Percentiles rank a stretch among this genome's conserved stretches.
Conservation (phyloP, 2,113 vertebrate genomes). For the Ptilonorhynchus violaceus region DNA sequence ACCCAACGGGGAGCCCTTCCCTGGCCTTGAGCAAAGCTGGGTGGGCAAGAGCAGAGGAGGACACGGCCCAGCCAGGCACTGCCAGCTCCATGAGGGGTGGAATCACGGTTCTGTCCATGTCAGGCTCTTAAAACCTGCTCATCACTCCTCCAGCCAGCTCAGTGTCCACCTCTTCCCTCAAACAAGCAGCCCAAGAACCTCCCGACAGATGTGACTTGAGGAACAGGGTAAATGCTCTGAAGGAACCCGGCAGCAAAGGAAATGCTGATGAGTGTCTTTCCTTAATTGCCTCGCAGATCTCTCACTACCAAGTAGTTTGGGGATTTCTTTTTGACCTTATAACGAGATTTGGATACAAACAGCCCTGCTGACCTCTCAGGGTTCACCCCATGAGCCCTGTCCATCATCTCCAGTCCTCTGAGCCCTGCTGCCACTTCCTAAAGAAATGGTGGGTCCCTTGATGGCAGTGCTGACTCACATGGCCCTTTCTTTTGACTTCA, state of each 20-base stretch:
- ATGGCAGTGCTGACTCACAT: not conserved
- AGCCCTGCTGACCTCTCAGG: not conserved
- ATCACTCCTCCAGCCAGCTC: not conserved
- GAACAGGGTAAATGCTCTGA: not conserved
- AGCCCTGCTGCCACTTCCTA: no score
- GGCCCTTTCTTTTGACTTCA: not conserved
- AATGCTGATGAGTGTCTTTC: not conserved
- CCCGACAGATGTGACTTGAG: not conserved
- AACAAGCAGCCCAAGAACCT: not conserved
- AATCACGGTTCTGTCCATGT: not conserved
- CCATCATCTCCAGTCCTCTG: not conserved
- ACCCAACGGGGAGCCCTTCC: rapidly evolving
- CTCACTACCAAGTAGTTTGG: not conserved
- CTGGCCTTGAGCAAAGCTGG: not conserved
- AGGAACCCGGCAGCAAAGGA: not conserved
- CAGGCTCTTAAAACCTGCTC: not conserved
- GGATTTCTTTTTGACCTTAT: not conserved
- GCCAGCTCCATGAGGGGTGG: not conserved
- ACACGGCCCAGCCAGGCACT: rapidly evolving
- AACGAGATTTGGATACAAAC: not conserved
- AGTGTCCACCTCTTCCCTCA: not conserved
- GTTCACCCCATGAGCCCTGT: not conserved
- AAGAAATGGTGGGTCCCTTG: not conserved
- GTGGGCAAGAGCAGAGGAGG: not conserved
- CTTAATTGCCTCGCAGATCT: not conserved